phyloP scores from a whole-genome alignment of 2,113 vertebrate genomes.

The Acinonyx jubatus region DNA sequence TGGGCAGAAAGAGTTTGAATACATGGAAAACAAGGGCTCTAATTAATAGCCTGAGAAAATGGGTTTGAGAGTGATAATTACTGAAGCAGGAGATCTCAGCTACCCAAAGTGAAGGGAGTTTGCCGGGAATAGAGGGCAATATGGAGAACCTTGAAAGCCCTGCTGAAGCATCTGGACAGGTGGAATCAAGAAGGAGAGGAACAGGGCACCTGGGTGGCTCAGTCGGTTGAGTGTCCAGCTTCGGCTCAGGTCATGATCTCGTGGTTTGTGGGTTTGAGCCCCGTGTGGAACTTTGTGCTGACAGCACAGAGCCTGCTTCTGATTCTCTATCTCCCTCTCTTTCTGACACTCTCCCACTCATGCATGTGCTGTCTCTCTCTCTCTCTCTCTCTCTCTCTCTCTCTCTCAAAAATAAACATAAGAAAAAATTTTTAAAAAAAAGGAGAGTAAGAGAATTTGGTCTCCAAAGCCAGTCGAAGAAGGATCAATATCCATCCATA shows the following conservation, averaged over 20 bases:
- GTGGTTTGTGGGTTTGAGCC: no score
- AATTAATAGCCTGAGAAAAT: not conserved
- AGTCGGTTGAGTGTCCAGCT: no score
- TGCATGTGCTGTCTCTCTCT: no score
- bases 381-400: no score
- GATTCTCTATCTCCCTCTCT: no score
- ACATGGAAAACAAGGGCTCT: not conserved
- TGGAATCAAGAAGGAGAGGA: not conserved
- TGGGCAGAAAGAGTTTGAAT: not conserved
- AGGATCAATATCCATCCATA: no score
- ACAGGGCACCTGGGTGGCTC: no score
- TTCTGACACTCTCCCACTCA: no score
- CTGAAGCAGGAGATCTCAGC: not conserved
- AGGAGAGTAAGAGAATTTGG: not conserved
- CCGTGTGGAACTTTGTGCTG: no score
- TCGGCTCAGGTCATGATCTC: no score
- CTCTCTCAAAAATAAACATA: no score
- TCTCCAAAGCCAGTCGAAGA: not conserved
- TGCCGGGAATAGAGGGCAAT: not conserved
- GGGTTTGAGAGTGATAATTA: not conserved
- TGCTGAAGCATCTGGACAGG: not conserved
- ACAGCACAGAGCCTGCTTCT: no score
- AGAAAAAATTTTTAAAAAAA: not conserved
- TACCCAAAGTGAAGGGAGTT: not conserved
- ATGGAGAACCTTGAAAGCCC: not conserved